Evolutionary conservation across 2,888 invertebrate species (phyloP), one percentile per base, ranked within the genome.

Genomic region (Dyspetes luteomarginatus): DNA sequence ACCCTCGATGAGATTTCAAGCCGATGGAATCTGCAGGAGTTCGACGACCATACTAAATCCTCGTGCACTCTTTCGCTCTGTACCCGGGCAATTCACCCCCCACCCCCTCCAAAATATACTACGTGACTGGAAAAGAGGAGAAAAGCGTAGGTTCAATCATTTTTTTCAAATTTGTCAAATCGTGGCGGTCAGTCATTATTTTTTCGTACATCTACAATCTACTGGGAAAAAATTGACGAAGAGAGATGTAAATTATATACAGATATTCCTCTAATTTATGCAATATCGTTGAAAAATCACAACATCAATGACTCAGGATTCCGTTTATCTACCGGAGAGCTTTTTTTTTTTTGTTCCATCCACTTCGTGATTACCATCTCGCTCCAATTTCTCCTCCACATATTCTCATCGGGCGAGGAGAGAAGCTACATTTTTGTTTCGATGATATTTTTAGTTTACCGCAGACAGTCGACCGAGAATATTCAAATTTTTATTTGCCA

Each of bases 11-110:
- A 78, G 30, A 64, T 68, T 67, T 43, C 45, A 43, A 58, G 69
- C 41, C 17, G 68, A 68, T 55, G 41, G 41, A 55, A 67, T 41
- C 58, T 55, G 50, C 56, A n/a, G 41, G 48, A 69, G 65, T 75
- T 71, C 65, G 52, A 62, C 55, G 72, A 45, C 52, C 67, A 62
- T 52, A 60, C 67, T 52, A 72, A 78, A 67, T 26, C 26, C 65
- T 43, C 24, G 62, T 73, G 26, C 43, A 24, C 36, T 43, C 1
- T 36, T 24, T 43, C 17, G 24, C 30, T 15, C 17, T 26, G 56
- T 56, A 41, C 15, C 22, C 64, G 19, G 62, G n/a, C 55, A 26
- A 64, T 69, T 62, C 48, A 48, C 41, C 36, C 36, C 36, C 36
- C 36, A 5, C 36, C 36, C 36, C 36, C 36, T 0, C 2, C 1